phyloP scores from a whole-genome alignment of 2,113 vertebrate genomes.

The Poeciliopsis prolifica region DNA sequence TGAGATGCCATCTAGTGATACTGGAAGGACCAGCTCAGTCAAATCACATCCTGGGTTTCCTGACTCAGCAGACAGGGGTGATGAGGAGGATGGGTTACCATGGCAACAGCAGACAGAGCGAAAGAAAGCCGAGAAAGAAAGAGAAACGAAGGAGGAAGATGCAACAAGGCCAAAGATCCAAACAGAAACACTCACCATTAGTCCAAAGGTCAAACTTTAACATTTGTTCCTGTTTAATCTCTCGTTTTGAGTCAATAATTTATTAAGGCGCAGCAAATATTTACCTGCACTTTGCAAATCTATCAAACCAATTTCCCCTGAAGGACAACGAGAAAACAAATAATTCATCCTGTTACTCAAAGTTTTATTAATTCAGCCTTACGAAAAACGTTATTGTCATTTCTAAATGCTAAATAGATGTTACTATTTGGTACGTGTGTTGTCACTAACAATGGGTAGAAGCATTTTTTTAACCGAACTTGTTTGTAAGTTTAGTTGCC shows the following conservation, averaged over 20 bases:
- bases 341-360: neutral
- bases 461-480: neutral
- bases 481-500: no score
- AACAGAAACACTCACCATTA: conserved; percentile 22
- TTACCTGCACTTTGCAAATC: neutral
- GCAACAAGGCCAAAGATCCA: conserved; percentile 20
- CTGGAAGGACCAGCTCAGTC: conserved; percentile 22
- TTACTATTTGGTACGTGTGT: neutral
- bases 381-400: neutral
- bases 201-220: conserved; percentile 14
- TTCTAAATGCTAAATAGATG: no score
- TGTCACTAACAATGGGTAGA: neutral
- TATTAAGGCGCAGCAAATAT: neutral
- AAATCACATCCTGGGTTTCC: conserved; percentile 41
- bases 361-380: neutral
- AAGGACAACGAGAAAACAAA: conserved; percentile 1
- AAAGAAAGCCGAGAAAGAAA: neutral
- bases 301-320: neutral
- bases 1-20: conserved; percentile 70
- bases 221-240: neutral
- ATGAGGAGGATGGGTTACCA: conserved; percentile 61
- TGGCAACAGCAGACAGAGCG: conserved; percentile 58
- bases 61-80: conserved; percentile 56
- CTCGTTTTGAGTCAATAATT: neutral
- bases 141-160: conserved; percentile 15